A percentile compares a stretch with the other conserved stretches of the same genome.
Evolutionary conservation across 1,140 invertebrate species (phyloP).

Genomic region (Drosophila funebris): DNA sequence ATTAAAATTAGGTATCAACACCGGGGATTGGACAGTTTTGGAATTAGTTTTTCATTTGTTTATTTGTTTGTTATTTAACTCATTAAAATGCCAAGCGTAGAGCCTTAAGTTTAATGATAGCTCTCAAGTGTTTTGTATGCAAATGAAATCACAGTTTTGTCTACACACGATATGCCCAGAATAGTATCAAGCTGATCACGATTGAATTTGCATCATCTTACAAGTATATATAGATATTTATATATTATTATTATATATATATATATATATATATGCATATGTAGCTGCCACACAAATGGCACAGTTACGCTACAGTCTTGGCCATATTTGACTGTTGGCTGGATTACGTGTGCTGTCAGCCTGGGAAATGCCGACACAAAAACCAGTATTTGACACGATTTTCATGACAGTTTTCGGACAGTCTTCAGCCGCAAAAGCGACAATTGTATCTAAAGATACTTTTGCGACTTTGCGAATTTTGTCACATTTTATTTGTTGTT

Average conservation of each 20-base stretch:
- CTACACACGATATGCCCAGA: slow-evolving; percentile 49
- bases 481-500: slow-evolving; percentile 6
- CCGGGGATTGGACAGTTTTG: background rate
- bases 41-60: slow-evolving; percentile 49
- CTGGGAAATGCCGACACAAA: slow-evolving; percentile 28
- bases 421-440: background rate
- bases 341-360: slow-evolving; percentile 21
- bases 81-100: slow-evolving; percentile 53
- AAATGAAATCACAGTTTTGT: slow-evolving; percentile 56
- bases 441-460: slow-evolving; percentile 17
- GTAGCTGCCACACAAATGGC: slow-evolving; percentile 11
- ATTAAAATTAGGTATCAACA: background rate
- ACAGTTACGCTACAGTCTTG: slow-evolving; percentile 43
- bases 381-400: slow-evolving; percentile 33
- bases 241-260: background rate
- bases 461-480: slow-evolving; percentile 24
- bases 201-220: slow-evolving; percentile 41
- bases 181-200: slow-evolving; percentile 54
- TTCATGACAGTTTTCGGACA: slow-evolving; percentile 35
- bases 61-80: slow-evolving; percentile 21
- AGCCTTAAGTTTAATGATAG: slow-evolving; percentile 10
- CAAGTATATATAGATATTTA: background rate
- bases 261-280: background rate
- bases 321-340: slow-evolving; percentile 15
- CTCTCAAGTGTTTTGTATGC: slow-evolving; percentile 69